Evolutionary conservation across 2,797 vertebrate genomes (phyloP).

Genomic region (Pempheris klunzingeri): DNA sequence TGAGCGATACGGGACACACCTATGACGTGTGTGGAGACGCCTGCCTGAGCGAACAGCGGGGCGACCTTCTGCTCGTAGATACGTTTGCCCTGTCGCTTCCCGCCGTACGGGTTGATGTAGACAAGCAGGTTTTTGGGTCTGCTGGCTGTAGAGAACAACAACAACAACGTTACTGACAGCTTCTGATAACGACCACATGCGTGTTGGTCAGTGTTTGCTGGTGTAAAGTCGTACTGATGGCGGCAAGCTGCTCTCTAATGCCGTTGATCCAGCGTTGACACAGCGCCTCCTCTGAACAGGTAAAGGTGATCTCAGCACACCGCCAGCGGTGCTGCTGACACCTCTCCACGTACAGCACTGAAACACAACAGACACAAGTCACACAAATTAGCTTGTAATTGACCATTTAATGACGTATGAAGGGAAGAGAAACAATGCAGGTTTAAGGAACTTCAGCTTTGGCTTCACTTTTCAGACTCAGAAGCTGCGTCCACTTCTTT

Average conservation of each 20-base stretch:
- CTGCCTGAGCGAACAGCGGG: slow-evolving; percentile 91
- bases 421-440: too few relatives aligned
- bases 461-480: too few relatives aligned
- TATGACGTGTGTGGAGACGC: slow-evolving; percentile 90
- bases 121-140: slow-evolving; percentile 94
- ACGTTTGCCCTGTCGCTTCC: slow-evolving; percentile 90
- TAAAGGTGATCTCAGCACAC: slow-evolving; percentile 90
- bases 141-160: slow-evolving; percentile 78
- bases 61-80: slow-evolving; percentile 95
- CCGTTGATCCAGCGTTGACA: slow-evolving; percentile 90
- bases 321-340: slow-evolving; percentile 91
- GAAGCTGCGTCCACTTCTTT: too few relatives aligned
- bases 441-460: too few relatives aligned
- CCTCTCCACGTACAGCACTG: slow-evolving; percentile 92
- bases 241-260: slow-evolving; percentile 89
- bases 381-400: not conserved
- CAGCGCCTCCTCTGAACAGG: slow-evolving; percentile 87
- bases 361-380: slow-evolving; percentile 18
- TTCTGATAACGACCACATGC: not conserved
- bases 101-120: slow-evolving; percentile 96
- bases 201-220: not conserved
- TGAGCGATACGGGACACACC: slow-evolving; percentile 75
- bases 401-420: not conserved
- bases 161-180: not conserved
- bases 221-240: slow-evolving; percentile 85